Evolutionary conservation across 2,888 invertebrate species (phyloP).

Genomic region (Teleogryllus oceanicus): DNA sequence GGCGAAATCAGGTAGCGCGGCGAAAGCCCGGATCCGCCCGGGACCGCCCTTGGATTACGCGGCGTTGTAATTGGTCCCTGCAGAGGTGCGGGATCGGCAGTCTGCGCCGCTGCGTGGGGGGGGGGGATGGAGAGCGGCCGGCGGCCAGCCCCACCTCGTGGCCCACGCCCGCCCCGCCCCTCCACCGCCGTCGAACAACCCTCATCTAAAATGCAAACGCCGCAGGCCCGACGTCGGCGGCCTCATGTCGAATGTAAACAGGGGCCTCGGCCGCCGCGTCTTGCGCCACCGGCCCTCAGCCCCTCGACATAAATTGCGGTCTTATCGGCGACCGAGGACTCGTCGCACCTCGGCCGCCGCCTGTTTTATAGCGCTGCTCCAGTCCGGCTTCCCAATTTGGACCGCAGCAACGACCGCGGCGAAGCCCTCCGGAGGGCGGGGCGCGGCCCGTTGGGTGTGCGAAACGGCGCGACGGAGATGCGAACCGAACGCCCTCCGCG

Average conservation of each 20-base stretch:
- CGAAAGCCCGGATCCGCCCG: background rate
- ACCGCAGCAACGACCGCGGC: too few species aligned
- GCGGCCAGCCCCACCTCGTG: background rate
- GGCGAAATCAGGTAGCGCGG: constrained; percentile 18
- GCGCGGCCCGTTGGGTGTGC: too few species aligned
- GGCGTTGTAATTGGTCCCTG: background rate
- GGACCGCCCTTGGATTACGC: background rate
- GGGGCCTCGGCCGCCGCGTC: background rate
- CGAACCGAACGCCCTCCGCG: too few species aligned
- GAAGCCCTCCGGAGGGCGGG: too few species aligned
- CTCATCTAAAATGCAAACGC: constrained; percentile 9
- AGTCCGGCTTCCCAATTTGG: too few species aligned
- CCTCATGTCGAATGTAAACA: constrained; percentile 18
- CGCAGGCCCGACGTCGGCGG: background rate
- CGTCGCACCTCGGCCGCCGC: background rate
- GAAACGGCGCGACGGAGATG: too few species aligned
- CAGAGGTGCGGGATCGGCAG: background rate
- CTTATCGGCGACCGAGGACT: background rate
- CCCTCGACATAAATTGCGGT: background rate
- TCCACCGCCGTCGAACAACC: background rate
- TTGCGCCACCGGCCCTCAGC: background rate
- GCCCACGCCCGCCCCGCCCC: background rate
- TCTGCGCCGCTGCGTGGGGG: background rate
- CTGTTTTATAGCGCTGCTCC: too few species aligned
- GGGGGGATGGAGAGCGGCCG: background rate